Evolutionary conservation across 2,797 vertebrate species (phyloP).

Genomic region (Protonibea diacanthus): DNA sequence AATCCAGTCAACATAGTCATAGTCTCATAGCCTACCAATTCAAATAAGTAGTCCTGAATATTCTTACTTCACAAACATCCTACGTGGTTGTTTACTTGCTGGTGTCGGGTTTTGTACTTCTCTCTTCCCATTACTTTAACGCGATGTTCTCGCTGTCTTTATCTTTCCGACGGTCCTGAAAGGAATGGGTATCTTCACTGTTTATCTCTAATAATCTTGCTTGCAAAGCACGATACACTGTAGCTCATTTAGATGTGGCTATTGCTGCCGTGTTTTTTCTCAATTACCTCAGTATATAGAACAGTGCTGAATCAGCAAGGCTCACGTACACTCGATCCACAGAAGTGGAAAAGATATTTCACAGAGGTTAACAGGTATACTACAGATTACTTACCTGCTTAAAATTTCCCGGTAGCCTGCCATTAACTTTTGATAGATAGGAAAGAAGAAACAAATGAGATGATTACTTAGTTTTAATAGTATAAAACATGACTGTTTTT

Average conservation of each 20-base stretch:
- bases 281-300: constrained; percentile 35
- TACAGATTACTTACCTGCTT: constrained; percentile 5
- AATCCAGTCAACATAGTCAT: neutral
- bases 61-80: neutral
- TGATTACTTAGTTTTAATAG: neutral
- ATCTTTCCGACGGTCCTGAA: constrained; percentile 10
- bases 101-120: constrained; percentile 12
- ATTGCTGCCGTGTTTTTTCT: constrained; percentile 27
- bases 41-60: neutral
- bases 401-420: neutral
- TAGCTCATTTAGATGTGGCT: constrained; percentile 32
- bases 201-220: constrained; percentile 31
- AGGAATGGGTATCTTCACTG: constrained; percentile 3
- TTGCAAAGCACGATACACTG: constrained; percentile 6
- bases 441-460: neutral
- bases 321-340: constrained; percentile 10
- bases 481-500: neutral
- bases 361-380: constrained; percentile 1
- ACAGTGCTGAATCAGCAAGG: constrained; percentile 47
- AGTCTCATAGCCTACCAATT: neutral
- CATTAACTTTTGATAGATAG: neutral
- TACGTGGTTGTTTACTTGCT: constrained; percentile 36
- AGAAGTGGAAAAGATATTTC: constrained; percentile 1
- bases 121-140: neutral
- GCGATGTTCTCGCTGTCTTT: neutral